Evolutionary conservation across 2,797 vertebrate species (phyloP), one percentile per base, ranked within the genome.

Genomic region (Cuculus canorus): DNA sequence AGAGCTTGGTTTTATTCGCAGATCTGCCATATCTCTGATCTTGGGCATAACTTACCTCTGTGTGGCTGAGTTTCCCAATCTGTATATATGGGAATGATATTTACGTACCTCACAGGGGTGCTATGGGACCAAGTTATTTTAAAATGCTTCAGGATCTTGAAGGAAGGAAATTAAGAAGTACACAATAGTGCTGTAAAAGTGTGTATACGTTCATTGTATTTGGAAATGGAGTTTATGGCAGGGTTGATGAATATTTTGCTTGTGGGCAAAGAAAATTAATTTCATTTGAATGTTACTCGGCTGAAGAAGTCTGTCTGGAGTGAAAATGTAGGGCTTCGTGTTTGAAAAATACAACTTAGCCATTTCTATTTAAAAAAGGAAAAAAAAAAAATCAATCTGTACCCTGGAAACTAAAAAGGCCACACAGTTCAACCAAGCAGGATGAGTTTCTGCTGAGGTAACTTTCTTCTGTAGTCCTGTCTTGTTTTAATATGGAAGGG

Each of bases 81-180:
- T 76, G 54, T 69, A 22, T 71, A 48, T 83, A 68, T 0, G 5
- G 86, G 77, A 92, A 76, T 68, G 45, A 50, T 82, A 50, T 88
- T 94, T 94, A 94, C 95, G 95, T 97, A 95, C 93, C 96, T 97
- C 96, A 93, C 79, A 91, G 92, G 65, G 82, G 89, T 88, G 86
- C 81, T 90, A 32, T 82, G 90, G 94, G 94, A 95, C 94, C 94
- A 96, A 87, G 81, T 56, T 68, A 75, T 79, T 85, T 88, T 61
- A 53, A 90, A 93, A 88, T 6, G 32, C 90, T 91, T 94, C 60
- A 66, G 92, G 79, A 72, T 89, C 83, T 92, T 91, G 54, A 78
- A 79, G 33, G 27, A 71, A 70, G 37, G 77, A 70, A 25, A 52
- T 89, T 68, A 73, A 71, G 30, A 77, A 92, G 56, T 33, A 47